These are phyloP conservation scores for Hirundo rustica DNA, from an alignment of 2,797 vertebrate species.

Conservation along the genomic window DNA sequence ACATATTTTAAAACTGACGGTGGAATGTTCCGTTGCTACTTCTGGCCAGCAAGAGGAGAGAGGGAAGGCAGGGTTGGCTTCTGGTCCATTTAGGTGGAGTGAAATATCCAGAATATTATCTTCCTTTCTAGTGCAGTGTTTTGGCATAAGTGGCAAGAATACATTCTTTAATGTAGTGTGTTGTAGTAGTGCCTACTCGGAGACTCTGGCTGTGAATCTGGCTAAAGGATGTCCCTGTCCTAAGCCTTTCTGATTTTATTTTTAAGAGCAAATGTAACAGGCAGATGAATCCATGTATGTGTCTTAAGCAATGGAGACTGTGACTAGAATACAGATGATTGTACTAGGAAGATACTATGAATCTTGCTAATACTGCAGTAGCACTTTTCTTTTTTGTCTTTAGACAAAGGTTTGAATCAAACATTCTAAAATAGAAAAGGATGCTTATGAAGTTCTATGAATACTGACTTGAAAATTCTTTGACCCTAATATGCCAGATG, in stretches of 20 bases:
- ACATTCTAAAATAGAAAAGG: constrained; percentile 4
- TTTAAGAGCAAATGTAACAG: background rate
- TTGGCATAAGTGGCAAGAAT: background rate
- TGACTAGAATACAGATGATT: background rate
- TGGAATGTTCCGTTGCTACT: background rate
- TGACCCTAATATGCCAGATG: constrained; percentile 36
- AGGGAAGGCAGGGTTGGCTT: background rate
- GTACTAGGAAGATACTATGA: background rate
- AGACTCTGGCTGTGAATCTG: background rate
- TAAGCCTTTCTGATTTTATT: background rate
- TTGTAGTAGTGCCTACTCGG: background rate
- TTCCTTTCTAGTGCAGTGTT: background rate
- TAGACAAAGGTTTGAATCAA: background rate
- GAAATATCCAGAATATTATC: background rate
- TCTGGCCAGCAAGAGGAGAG: background rate
- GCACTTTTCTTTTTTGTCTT: background rate
- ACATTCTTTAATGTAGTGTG: background rate
- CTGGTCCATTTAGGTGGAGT: background rate
- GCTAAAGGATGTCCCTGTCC: background rate
- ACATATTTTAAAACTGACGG: constrained; percentile 6
- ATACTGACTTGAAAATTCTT: constrained; percentile 18
- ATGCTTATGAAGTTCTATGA: background rate
- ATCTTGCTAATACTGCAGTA: background rate
- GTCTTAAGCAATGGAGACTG: background rate
- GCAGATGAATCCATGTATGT: background rate